phyloP scores from a whole-genome alignment of 37 sponge, comb jelly and placozoan species.

The Ephydatia muelleri region DNA sequence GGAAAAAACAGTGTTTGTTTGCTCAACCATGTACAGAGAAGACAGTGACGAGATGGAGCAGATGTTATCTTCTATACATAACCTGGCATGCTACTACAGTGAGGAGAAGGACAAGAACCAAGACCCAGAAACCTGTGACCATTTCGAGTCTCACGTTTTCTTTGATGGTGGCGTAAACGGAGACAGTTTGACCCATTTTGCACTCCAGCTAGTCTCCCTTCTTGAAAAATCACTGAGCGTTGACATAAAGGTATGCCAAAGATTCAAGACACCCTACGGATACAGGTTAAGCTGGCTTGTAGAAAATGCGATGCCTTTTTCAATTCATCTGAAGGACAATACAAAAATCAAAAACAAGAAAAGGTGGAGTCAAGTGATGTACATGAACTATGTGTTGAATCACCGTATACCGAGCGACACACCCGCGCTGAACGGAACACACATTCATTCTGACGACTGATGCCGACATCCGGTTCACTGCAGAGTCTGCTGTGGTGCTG shows the following conservation, averaged over 20 bases:
- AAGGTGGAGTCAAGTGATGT: constrained; percentile 94
- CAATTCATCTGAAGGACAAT: constrained; percentile 81
- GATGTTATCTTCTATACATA: constrained; percentile 71
- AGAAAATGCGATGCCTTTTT: constrained; percentile 53
- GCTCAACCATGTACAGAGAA: constrained; percentile 91
- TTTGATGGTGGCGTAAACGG: constrained; percentile 81
- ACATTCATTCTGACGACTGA: constrained; percentile 93
- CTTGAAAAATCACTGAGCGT: constrained; percentile 61
- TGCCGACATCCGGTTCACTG: constrained; percentile 85
- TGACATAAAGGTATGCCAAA: constrained; percentile 32
- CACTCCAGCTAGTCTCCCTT: constrained; percentile 74
- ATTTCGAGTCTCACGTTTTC: constrained; percentile 84
- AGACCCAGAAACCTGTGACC: neutral
- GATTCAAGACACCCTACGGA: constrained; percentile 76
- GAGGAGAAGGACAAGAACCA: neutral
- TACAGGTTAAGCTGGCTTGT: constrained; percentile 56
- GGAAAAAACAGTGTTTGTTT: constrained; percentile 60
- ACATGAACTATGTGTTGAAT: constrained; percentile 86
- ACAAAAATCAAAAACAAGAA: constrained; percentile 82
- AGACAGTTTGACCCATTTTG: constrained; percentile 61
- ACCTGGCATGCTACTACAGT: constrained; percentile 40
- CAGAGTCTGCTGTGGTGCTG: constrained; percentile 71
- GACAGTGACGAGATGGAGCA: constrained; percentile 70
- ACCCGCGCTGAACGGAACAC: neutral
- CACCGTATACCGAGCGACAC: constrained; percentile 43